phyloP scores from a whole-genome alignment of 37 sponge, comb jelly and placozoan species.

The Tethya wilhelma region DNA sequence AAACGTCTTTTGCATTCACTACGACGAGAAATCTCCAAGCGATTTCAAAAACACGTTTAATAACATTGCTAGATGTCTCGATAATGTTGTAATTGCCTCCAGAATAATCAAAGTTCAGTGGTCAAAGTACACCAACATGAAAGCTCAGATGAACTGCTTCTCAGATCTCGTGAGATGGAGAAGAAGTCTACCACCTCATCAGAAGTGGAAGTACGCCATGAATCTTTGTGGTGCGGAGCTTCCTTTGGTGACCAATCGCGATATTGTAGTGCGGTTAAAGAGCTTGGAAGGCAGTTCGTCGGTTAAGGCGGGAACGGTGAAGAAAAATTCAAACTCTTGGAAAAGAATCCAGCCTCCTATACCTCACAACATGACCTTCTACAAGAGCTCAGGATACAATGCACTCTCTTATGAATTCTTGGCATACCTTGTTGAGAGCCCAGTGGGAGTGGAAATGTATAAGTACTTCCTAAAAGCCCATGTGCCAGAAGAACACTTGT shows the following conservation, averaged over 20 bases:
- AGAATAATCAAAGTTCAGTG: constrained; percentile 10
- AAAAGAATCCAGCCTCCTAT: background rate
- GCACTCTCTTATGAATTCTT: constrained; percentile 12
- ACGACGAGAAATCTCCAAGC: constrained; percentile 8
- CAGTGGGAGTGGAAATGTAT: background rate
- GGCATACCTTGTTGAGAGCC: background rate
- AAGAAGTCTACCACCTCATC: background rate
- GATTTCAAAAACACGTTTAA: background rate
- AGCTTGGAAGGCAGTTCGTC: constrained; percentile 18
- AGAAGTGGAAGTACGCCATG: constrained; percentile 57
- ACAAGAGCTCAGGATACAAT: constrained; percentile 21
- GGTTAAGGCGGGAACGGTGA: background rate
- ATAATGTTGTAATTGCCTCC: constrained; percentile 21
- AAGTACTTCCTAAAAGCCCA: background rate
- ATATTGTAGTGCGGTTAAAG: constrained; percentile 38
- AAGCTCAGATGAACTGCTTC: constrained; percentile 42
- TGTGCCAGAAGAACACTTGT: constrained; percentile 19
- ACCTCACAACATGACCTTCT: constrained; percentile 9
- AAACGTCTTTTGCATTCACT: constrained; percentile 44
- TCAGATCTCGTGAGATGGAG: constrained; percentile 4
- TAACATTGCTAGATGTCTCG: constrained; percentile 20
- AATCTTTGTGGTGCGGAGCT: constrained; percentile 64
- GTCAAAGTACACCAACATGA: constrained; percentile 16
- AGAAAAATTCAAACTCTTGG: background rate
- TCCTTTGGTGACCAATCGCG: constrained; percentile 58